Evolutionary conservation across 1,140 invertebrate species (phyloP).

Genomic region (Ceratoteleas bidentatus): DNA sequence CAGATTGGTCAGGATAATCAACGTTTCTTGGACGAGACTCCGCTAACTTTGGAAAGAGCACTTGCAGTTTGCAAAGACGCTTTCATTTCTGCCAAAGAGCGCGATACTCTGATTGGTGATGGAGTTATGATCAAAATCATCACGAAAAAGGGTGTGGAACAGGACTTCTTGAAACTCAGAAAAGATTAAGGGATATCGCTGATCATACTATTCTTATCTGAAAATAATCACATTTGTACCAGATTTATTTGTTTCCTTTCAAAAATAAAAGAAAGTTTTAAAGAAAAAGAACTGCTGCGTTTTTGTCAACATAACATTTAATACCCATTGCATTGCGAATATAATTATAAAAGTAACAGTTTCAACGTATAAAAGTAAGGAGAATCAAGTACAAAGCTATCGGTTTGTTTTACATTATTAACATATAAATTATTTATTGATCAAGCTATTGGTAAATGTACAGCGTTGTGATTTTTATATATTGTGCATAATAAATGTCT

Average conservation of each 20-base stretch:
- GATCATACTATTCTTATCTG: constrained; percentile 6
- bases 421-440: constrained; percentile 68
- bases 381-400: no score
- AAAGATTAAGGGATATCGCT: constrained; percentile 86
- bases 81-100: constrained; percentile 97
- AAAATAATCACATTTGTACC: constrained; percentile 55
- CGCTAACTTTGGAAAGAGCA: constrained; percentile 90
- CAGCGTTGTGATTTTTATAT: constrained; percentile 42
- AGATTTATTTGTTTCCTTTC: constrained; percentile 36
- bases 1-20: constrained; percentile 95
- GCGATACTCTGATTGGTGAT: constrained; percentile 99
- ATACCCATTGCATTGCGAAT: no score
- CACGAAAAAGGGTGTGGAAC: constrained; percentile 92
- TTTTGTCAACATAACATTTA: no score
- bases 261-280: constrained; percentile 41
- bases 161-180: constrained; percentile 86
- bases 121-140: constrained; percentile 93
- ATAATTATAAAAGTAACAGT: no score
- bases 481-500: constrained; percentile 48
- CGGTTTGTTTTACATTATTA: constrained; percentile 30
- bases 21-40: constrained; percentile 83
- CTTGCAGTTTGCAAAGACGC: constrained; percentile 94
- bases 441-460: constrained; percentile 59
- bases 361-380: no score
- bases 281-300: no score